Evolutionary conservation across 2,113 vertebrate species (phyloP).

Genomic region (Chlamydotis undulata): DNA sequence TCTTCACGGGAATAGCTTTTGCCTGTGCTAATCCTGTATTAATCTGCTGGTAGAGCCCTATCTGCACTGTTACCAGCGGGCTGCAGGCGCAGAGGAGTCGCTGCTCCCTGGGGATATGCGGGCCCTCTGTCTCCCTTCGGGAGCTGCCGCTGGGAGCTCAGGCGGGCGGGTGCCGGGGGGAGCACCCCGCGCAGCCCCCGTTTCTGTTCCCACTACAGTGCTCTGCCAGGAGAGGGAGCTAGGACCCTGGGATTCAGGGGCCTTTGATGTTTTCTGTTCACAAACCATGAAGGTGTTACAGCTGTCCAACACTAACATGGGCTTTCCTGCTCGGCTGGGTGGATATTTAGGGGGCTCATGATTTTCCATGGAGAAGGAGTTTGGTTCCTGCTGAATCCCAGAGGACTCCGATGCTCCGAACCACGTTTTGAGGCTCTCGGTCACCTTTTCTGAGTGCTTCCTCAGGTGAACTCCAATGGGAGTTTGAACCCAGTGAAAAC

Average conservation of each 20-base stretch:
- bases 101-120: background rate
- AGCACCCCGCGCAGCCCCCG: background rate
- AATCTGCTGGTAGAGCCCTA: background rate
- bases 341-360: background rate
- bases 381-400: background rate
- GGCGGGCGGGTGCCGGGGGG: background rate
- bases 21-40: slow-evolving; percentile 33
- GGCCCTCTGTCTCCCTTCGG: background rate
- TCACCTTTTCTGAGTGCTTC: background rate
- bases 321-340: background rate
- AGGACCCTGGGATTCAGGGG: slow-evolving; percentile 37
- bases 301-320: background rate
- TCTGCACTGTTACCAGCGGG: background rate
- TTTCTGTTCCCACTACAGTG: background rate
- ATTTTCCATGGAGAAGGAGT: background rate
- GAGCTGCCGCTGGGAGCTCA: background rate
- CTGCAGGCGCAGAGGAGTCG: background rate
- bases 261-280: slow-evolving; percentile 6
- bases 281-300: background rate
- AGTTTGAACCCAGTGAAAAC: background rate
- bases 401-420: background rate
- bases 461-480: background rate
- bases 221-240: slow-evolving; percentile 70
- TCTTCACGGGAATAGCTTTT: slow-evolving; percentile 30
- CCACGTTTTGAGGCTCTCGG: background rate